These are phyloP conservation scores for Allophyes oxyacanthae DNA, from an alignment of 2,888 invertebrate species.

Conservation along the genomic window DNA sequence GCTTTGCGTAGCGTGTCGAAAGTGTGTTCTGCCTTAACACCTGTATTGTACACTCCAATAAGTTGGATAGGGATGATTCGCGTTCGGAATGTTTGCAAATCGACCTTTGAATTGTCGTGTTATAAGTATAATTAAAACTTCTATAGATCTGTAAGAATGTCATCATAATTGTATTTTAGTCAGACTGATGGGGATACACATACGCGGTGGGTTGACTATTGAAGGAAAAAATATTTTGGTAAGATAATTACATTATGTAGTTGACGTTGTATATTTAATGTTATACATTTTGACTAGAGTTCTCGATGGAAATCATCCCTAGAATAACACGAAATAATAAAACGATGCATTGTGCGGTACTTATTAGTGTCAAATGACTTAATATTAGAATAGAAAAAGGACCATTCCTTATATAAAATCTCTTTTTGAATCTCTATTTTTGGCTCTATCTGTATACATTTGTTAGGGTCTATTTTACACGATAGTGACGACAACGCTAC, in stretches of 20 bases:
- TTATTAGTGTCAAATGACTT: conserved; percentile 52
- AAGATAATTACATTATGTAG: no score
- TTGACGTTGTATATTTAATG: conserved; percentile 13
- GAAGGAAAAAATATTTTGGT: background rate
- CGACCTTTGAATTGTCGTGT: conserved; percentile 30
- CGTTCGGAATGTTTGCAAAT: conserved; percentile 24
- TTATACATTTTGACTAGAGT: conserved; percentile 8
- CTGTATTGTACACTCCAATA: conserved; percentile 40
- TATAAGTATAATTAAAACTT: conserved; percentile 15
- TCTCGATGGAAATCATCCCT: conserved; percentile 42
- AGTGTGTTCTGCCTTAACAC: conserved; percentile 23
- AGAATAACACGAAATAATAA: conserved; percentile 33
- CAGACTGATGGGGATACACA: conserved; percentile 9
- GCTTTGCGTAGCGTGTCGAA: conserved; percentile 1
- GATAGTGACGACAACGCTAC: background rate
- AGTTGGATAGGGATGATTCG: conserved; percentile 50
- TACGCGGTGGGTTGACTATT: conserved; percentile 2
- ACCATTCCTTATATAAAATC: conserved; percentile 44
- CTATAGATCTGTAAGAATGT: conserved; percentile 22
- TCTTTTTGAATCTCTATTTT: conserved; percentile 55
- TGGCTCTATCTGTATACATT: conserved; percentile 32
- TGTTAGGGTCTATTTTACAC: conserved; percentile 17
- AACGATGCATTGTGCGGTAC: conserved; percentile 49
- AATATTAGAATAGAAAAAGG: conserved; percentile 47
- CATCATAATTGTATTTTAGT: conserved; percentile 3